A percentile compares a stretch with the other conserved stretches of the same genome.
phyloP scores from a whole-genome alignment of 2,888 invertebrate genomes.

The Andricus quercusramuli region DNA sequence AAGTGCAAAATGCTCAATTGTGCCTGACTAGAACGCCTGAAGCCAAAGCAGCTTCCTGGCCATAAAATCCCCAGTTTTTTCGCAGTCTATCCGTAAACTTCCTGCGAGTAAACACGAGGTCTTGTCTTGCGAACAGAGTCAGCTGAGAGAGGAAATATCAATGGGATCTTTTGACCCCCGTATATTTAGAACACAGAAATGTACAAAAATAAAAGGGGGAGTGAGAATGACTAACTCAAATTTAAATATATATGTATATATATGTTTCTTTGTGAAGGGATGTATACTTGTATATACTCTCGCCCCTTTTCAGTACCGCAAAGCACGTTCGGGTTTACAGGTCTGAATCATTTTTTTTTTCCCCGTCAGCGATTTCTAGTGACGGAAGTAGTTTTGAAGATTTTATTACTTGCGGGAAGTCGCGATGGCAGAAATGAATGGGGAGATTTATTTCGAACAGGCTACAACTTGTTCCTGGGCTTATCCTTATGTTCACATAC shows the following conservation, averaged over 20 bases:
- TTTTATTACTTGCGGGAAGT: constrained; percentile 41
- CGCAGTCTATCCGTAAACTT: constrained; percentile 19
- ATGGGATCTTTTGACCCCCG: constrained; percentile 29
- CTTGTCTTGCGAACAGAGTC: background rate
- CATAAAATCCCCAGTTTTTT: constrained; percentile 13
- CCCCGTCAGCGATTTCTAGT: constrained; percentile 23
- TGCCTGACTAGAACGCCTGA: background rate
- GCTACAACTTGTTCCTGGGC: constrained; percentile 1
- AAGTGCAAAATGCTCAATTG: background rate
- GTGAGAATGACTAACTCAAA: constrained; percentile 21
- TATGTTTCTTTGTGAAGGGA: background rate
- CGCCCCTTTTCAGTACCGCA: constrained; percentile 31
- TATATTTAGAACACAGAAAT: constrained; percentile 33
- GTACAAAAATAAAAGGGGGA: constrained; percentile 32
- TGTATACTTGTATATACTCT: background rate
- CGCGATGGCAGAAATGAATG: constrained; percentile 22
- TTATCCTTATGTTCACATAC: background rate
- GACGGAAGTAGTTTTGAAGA: constrained; percentile 40
- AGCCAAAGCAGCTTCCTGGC: constrained; percentile 5
- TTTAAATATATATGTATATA: constrained; percentile 25
- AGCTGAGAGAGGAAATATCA: constrained; percentile 38
- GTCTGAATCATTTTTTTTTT: constrained; percentile 12
- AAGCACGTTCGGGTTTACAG: constrained; percentile 23
- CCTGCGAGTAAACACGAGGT: constrained; percentile 24
- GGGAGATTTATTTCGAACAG: constrained; percentile 26